phyloP scores from a whole-genome alignment of 2,113 vertebrate species.

The Clarias magur region DNA sequence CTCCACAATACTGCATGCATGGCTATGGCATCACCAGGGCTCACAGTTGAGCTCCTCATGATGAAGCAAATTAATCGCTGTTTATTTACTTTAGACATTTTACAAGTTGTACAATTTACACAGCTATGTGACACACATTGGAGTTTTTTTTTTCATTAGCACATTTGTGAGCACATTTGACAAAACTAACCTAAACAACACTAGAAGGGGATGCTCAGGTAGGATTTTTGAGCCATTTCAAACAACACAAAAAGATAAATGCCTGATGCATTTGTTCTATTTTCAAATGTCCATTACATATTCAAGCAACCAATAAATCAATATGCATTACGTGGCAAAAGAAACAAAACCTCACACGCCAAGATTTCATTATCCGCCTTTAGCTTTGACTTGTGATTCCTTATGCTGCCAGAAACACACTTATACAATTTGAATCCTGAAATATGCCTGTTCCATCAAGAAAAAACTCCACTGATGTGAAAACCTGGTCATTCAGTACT shows the following conservation, averaged over 20 bases:
- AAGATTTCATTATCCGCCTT: no score
- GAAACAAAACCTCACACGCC: no score
- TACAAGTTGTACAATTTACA: background rate
- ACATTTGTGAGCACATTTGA: background rate
- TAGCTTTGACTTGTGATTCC: no score
- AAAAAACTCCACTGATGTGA: no score
- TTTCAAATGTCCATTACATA: background rate
- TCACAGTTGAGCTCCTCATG: background rate
- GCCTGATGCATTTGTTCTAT: background rate
- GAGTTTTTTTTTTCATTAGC: background rate
- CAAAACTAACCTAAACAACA: background rate
- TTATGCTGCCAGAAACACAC: no score
- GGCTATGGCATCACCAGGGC: background rate
- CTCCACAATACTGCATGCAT: no score
- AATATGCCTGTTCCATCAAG: no score
- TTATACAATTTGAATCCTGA: no score
- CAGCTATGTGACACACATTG: background rate
- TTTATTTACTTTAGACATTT: background rate
- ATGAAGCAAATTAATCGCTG: background rate
- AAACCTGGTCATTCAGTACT: no score
- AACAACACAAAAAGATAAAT: background rate
- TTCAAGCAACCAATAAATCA: background rate
- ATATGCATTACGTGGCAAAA: background rate
- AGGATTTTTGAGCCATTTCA: background rate
- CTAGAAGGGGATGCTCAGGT: background rate